Evolutionary conservation across 2,797 vertebrate genomes (phyloP).

Genomic region (Platyrinchus mystaceus): DNA sequence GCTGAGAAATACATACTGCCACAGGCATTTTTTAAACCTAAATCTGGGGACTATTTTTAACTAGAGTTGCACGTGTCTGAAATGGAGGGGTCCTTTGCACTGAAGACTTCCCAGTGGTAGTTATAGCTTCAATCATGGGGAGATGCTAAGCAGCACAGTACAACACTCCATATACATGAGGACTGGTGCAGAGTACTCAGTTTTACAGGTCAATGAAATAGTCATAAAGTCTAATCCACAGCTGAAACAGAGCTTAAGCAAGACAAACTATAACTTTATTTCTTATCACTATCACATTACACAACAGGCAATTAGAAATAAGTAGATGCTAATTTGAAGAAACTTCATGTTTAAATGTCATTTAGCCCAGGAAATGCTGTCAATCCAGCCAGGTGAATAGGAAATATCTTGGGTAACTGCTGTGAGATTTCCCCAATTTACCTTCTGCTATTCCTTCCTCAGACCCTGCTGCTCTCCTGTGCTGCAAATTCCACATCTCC

Average conservation of each 20-base stretch:
- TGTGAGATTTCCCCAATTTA: background rate
- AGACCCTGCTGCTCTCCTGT: background rate
- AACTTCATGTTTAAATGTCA: background rate
- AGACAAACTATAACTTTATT: background rate
- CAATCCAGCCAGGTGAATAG: background rate
- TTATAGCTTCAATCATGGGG: background rate
- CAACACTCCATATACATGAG: fast-evolving
- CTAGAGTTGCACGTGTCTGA: background rate
- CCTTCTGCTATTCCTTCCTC: background rate
- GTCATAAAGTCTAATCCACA: background rate
- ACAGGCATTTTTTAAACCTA: background rate
- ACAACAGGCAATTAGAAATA: background rate
- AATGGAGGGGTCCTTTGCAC: background rate
- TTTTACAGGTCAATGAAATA: background rate
- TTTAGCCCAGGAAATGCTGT: background rate
- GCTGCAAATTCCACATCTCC: background rate
- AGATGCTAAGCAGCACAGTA: background rate
- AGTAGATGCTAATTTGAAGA: background rate
- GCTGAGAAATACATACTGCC: background rate
- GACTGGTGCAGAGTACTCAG: background rate
- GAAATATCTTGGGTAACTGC: background rate
- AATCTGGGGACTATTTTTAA: background rate
- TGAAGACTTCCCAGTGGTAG: background rate
- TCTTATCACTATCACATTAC: background rate
- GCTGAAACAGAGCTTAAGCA: background rate